Percentiles rank a stretch among this genome's conserved stretches.
Conservation (phyloP, 2,797 vertebrate species). For the Protonibea diacanthus region DNA sequence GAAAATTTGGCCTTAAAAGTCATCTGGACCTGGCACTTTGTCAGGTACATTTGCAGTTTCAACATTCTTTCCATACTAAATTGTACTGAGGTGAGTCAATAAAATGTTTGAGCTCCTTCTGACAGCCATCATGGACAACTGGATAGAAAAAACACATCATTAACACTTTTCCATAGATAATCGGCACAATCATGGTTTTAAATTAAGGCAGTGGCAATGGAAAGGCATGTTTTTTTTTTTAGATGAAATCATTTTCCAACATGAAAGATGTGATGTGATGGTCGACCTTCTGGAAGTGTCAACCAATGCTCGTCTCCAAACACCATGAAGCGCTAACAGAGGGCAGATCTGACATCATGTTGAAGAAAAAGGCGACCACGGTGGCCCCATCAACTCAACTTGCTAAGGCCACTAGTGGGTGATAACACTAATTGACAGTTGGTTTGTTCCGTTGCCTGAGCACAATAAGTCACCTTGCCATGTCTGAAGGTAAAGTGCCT, state of each 20-base stretch:
- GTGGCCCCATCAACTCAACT: slow-evolving; percentile 37
- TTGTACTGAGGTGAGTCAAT: not conserved
- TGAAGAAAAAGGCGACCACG: slow-evolving; percentile 20
- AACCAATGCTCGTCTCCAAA: not conserved
- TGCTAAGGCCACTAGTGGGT: slow-evolving; percentile 39
- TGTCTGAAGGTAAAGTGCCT: slow-evolving; percentile 60
- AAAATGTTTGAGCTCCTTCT: not conserved
- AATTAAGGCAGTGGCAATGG: not conserved
- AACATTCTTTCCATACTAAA: not conserved
- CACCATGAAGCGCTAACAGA: slow-evolving; percentile 2
- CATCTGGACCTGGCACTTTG: not conserved
- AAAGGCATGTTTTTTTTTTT: not conserved
- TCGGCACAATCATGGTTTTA: not conserved
- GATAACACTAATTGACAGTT: slow-evolving; percentile 75
- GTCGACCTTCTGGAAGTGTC: not conserved
- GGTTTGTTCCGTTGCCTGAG: slow-evolving; percentile 71
- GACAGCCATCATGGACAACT: not conserved
- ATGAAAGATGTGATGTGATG: not conserved
- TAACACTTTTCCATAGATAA: not conserved
- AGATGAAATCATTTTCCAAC: not conserved
- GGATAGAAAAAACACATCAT: not conserved
- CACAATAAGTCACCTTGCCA: slow-evolving; percentile 75
- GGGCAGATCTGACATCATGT: slow-evolving; percentile 15
- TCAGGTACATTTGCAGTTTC: not conserved
- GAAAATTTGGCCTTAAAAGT: not conserved